Conservation (phyloP, 2,797 vertebrate species). For the Steatocranus sp. region DNA sequence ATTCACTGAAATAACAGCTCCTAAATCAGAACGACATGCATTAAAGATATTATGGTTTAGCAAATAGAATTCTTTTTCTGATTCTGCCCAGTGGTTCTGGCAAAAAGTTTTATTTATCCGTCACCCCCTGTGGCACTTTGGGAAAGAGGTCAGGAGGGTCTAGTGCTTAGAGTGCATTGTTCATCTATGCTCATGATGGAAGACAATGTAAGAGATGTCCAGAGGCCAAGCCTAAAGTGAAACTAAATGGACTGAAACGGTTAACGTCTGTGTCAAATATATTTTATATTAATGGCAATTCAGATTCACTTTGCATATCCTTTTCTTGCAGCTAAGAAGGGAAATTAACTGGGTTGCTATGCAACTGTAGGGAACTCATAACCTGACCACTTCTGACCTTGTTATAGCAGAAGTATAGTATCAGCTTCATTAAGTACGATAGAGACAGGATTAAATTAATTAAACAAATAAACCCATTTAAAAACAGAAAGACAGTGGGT, state of each 20-base stretch:
- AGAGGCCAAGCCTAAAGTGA: neutral
- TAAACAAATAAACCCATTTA: neutral
- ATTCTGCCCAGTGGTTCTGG: neutral
- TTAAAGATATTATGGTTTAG: neutral
- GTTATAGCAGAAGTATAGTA: neutral
- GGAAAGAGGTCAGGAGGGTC: neutral
- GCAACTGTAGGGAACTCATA: neutral
- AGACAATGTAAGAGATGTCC: neutral
- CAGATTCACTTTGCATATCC: neutral
- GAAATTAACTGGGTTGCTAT: constrained; percentile 21
- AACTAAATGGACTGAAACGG: neutral
- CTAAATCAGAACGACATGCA: neutral
- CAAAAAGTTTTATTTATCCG: neutral
- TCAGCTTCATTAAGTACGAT: neutral
- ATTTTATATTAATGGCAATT: neutral
- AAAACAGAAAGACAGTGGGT: neutral
- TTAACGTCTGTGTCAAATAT: neutral
- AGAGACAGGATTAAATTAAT: neutral
- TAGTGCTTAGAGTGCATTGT: neutral
- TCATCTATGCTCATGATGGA: neutral
- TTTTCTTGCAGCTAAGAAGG: neutral
- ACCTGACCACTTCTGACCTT: constrained; percentile 2
- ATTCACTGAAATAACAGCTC: neutral
- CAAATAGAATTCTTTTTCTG: neutral
- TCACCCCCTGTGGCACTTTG: neutral